phyloP scores from a whole-genome alignment of 1,140 invertebrate genomes.

The Papilio aristodemus region DNA sequence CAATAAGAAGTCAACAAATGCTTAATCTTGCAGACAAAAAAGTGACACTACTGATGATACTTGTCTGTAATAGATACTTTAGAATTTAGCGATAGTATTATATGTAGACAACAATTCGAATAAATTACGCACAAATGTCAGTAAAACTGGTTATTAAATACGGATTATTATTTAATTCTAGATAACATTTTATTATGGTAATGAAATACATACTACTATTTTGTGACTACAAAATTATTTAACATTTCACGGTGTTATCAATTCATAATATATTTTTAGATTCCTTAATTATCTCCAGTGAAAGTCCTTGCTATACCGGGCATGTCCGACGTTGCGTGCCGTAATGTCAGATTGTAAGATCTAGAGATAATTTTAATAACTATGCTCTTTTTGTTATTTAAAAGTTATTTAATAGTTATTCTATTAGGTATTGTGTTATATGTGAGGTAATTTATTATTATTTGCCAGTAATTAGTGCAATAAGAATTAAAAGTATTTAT shows the following conservation, averaged over 20 bases:
- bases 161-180: not conserved
- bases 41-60: not conserved
- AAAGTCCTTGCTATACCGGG: conserved; percentile 52
- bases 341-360: conserved; percentile 47
- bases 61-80: not conserved
- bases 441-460: not conserved
- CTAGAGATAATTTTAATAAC: conserved; percentile 27
- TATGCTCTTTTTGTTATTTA: not conserved
- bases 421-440: not conserved
- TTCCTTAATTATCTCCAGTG: conserved; percentile 51
- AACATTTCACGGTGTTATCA: not conserved
- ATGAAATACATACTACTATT: not conserved
- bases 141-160: not conserved
- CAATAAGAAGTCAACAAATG: too few species aligned
- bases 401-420: conserved; percentile 9
- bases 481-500: not conserved
- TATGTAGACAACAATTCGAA: not conserved
- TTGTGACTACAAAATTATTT: not conserved
- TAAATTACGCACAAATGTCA: not conserved
- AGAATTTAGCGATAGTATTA: not conserved
- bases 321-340: conserved; percentile 50
- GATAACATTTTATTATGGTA: not conserved
- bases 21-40: too few species aligned
- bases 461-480: not conserved
- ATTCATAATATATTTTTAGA: conserved; percentile 34